Evolutionary conservation across 2,888 invertebrate genomes (phyloP), one percentile per base, ranked within the genome.

Genomic region (Plebejus argus): DNA sequence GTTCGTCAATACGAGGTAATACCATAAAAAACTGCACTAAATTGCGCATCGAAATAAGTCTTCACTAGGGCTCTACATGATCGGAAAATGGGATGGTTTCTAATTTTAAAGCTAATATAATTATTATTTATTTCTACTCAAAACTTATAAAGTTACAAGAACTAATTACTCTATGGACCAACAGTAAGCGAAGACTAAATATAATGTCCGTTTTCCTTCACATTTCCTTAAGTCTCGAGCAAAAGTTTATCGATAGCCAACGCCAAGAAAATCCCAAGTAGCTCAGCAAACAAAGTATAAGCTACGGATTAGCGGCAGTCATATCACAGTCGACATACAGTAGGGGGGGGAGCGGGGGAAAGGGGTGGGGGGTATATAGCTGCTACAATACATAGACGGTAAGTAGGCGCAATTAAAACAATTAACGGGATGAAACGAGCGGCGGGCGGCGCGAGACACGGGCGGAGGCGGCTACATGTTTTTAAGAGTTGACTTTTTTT

Each of bases 401-500:
- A 83, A 83, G 84, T 83, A 85, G 86, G 88, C 86, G 88, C 91
- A 91, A 92, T 92, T 91, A 91, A 91, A 92, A 91, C 92, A 91
- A 92, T 92, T 91, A 92, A 89, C 85, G 84, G 87, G 87, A 87
- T 88, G 84, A 85, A 83, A 86, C 84, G 85, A 80, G 84, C 77
- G 79, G 61, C 66, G 45, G 12, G 76, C 86, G 85, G 20, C 18
- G 45, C 81, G 81, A 85, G 80, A 0, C 15, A 81, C 0, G 20
- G 78, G 83, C 56, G 78, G 53, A 3, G 12, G 77, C 49, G 77
- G 18, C 2, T 6, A 15, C 8, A 7, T 6, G 18, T 28, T 18
- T 12, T 28, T 6, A 15, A 70, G 20, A 20, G 23, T 70, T 49
- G 15, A 15, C 49, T 49, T 53, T 53, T 53, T 15, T 53, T 5